Evolutionary conservation across 2,113 vertebrate genomes (phyloP).

Genomic region (Meleagris gallopavo): DNA sequence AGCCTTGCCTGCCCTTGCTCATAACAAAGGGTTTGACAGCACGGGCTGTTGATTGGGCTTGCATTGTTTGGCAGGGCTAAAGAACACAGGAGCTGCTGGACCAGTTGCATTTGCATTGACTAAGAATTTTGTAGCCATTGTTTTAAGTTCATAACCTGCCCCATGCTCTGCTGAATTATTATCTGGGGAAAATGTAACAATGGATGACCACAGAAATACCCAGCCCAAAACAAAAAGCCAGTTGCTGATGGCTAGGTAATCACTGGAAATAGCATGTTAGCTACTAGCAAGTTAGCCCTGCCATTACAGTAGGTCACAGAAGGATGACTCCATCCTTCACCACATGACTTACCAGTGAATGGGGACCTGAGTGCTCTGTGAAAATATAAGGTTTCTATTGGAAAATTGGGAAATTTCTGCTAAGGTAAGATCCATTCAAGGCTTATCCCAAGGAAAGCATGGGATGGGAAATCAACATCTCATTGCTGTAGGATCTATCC

Average conservation of each 20-base stretch:
- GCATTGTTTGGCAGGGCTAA: background rate
- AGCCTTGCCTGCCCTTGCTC: background rate
- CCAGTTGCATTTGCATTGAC: conserved; percentile 36
- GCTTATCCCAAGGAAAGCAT: background rate
- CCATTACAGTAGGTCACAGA: background rate
- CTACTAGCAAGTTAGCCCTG: background rate
- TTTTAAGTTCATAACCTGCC: conserved; percentile 12
- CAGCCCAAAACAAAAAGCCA: background rate
- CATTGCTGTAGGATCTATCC: background rate
- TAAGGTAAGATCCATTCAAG: background rate
- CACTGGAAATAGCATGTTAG: background rate
- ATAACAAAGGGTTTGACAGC: background rate
- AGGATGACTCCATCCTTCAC: background rate
- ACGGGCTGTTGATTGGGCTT: background rate
- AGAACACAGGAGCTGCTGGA: background rate
- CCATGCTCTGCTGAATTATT: background rate
- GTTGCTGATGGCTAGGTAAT: background rate
- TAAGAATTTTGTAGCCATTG: conserved; percentile 27
- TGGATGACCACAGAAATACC: conserved; percentile 1
- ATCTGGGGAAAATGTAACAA: conserved; percentile 16
- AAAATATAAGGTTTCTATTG: background rate
- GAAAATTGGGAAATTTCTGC: background rate
- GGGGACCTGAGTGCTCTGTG: background rate
- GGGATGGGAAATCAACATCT: fast-evolving
- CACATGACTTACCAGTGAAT: background rate